Evolutionary conservation across 2,113 vertebrate species (phyloP), one percentile per base, ranked within the genome.

Genomic region (Symphodus melops): DNA sequence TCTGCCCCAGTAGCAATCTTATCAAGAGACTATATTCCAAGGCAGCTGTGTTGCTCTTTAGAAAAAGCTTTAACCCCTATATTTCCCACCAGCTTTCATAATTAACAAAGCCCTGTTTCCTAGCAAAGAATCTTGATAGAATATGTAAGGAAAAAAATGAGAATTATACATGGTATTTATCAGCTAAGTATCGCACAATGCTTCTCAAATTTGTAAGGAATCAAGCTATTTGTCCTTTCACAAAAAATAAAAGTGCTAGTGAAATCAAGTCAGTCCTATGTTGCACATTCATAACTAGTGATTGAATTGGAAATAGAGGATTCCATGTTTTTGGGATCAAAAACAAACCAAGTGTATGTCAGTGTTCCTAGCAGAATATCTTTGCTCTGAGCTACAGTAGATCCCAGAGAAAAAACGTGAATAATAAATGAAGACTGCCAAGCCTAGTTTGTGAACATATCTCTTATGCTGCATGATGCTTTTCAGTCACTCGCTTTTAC

Each of bases 371-470:
- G 79, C 54, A 87, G 62, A 88, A 86, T 71, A 76, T 59, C 68
- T 77, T 57, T 77, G 86, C 65, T 81, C 81, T 91, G 74, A 89
- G 71, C 80, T 81, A 33, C 28, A 33, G 28, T 33, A 92, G 77
- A 88, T 89, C 78, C 81, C 81, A 88, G 77, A 85, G 79, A 84
- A 87, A 68, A 60, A 84, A 78, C 39, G 23, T 39, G 67, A 84
- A 73, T 93, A 88, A 90, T 89, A 83, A 75, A 92, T 92, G 91
- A 95, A 96, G 96, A 97, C 96, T 97, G 96, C 96, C 93, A 96
- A 96, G 88, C 96, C 95, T 96, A 95, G 91, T 92, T 89, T 92
- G 90, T 79, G 61, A 90, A 81, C 91, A 94, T 93, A 94, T 93
- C 91, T 92, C 90, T 92, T 93, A 93, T 90, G 89, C 94, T 95